Evolutionary conservation across 2,113 vertebrate species (phyloP).

Genomic region (Leptosomus discolor): DNA sequence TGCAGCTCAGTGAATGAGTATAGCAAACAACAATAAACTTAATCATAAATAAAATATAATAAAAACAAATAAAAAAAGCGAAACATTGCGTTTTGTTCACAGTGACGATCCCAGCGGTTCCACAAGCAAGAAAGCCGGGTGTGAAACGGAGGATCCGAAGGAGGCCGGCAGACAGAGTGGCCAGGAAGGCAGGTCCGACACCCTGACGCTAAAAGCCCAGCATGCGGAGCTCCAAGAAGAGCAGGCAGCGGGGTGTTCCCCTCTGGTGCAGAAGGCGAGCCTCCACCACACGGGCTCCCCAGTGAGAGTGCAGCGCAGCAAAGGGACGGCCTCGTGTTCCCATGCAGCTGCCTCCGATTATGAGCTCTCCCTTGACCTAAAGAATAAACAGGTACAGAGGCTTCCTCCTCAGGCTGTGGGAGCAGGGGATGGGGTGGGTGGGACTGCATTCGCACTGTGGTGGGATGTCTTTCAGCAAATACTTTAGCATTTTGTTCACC

Average conservation of each 20-base stretch:
- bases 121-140: slow-evolving; percentile 71
- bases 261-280: slow-evolving; percentile 83
- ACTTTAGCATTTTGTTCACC: neutral
- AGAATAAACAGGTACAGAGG: slow-evolving; percentile 98
- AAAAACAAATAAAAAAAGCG: slow-evolving; percentile 70
- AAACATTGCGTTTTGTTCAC: slow-evolving; percentile 79
- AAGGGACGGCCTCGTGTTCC: slow-evolving; percentile 84
- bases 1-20: neutral
- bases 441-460: neutral
- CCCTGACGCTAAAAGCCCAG: slow-evolving; percentile 77
- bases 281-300: slow-evolving; percentile 90
- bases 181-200: slow-evolving; percentile 75
- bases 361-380: slow-evolving; percentile 98
- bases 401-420: slow-evolving; percentile 61
- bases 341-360: slow-evolving; percentile 89
- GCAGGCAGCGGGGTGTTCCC: slow-evolving; percentile 80
- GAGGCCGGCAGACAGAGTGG: slow-evolving; percentile 77
- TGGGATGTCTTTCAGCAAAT: neutral
- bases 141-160: slow-evolving; percentile 78
- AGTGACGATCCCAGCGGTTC: slow-evolving; percentile 79
- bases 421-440: slow-evolving; percentile 32
- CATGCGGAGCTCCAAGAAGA: slow-evolving; percentile 69
- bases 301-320: slow-evolving; percentile 88
- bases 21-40: neutral
- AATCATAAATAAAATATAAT: neutral